Evolutionary conservation across 2,888 invertebrate genomes (phyloP).

Genomic region (Phengaris arion): DNA sequence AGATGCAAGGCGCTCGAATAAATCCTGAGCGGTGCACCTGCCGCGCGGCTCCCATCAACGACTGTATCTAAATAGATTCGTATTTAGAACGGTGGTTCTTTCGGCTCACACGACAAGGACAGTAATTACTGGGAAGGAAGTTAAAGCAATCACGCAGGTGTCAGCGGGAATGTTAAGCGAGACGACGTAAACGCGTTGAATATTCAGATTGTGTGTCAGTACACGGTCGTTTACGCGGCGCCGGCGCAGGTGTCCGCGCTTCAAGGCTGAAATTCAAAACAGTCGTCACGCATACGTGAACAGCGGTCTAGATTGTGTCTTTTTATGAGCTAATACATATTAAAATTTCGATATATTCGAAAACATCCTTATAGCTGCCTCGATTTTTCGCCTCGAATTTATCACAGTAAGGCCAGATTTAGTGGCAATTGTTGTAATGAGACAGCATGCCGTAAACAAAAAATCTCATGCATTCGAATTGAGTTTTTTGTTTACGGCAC

Average conservation of each 20-base stretch:
- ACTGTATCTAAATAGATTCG: constrained; percentile 34
- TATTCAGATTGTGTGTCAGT: constrained; percentile 77
- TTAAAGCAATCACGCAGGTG: constrained; percentile 66
- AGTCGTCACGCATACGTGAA: constrained; percentile 76
- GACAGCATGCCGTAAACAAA: background rate
- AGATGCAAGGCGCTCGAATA: constrained; percentile 67
- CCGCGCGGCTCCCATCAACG: constrained; percentile 44
- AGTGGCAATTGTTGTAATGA: background rate
- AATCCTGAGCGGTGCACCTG: constrained; percentile 77
- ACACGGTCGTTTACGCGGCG: constrained; percentile 81
- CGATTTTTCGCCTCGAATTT: background rate
- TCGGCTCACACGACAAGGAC: constrained; percentile 32
- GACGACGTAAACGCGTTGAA: constrained; percentile 72
- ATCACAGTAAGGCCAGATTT: background rate
- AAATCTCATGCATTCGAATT: background rate
- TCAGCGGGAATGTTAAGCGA: constrained; percentile 70
- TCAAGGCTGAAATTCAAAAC: constrained; percentile 80
- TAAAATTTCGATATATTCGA: constrained; percentile 28
- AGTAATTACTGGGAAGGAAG: constrained; percentile 35
- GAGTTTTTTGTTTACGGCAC: constrained; percentile 45
- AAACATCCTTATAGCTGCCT: constrained; percentile 1
- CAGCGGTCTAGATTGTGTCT: constrained; percentile 62
- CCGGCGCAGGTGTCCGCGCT: constrained; percentile 82
- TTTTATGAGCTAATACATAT: constrained; percentile 50
- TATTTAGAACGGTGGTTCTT: constrained; percentile 38